A percentile compares a stretch with the other conserved stretches of the same genome.
phyloP scores from a whole-genome alignment of 2,797 vertebrate genomes.

The Protosalanx chinensis region DNA sequence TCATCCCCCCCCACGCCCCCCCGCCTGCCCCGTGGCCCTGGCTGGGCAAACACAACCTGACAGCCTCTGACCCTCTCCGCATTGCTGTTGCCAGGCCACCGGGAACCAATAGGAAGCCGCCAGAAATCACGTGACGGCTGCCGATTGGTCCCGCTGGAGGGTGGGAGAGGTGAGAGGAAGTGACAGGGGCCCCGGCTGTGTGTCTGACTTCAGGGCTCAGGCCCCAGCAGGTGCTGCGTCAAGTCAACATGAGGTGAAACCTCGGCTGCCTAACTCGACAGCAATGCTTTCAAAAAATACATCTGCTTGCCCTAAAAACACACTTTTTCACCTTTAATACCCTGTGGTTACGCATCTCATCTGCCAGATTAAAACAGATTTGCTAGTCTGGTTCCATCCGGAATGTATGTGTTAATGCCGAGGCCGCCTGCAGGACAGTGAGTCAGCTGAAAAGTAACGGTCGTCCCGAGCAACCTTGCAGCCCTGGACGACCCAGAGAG shows the following conservation, averaged over 20 bases:
- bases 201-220: background rate
- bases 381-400: too few relatives aligned
- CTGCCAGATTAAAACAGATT: background rate
- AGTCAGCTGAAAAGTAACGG: background rate
- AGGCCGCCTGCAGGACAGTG: background rate
- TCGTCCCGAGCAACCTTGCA: background rate
- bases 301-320: background rate
- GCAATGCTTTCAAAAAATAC: background rate
- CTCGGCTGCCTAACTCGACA: background rate
- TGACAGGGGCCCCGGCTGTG: background rate
- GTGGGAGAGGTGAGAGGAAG: constrained; percentile 20
- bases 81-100: constrained; percentile 57
- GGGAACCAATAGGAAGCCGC: constrained; percentile 16
- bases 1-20: constrained; percentile 16
- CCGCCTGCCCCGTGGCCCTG: constrained; percentile 20
- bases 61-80: constrained; percentile 45
- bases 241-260: background rate
- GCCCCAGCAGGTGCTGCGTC: background rate
- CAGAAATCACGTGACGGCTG: background rate
- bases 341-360: background rate
- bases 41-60: constrained; percentile 48
- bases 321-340: background rate
- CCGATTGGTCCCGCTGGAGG: constrained; percentile 31
- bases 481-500: background rate
- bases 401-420: too few relatives aligned